A percentile compares a stretch with the other conserved stretches of the same genome.
These are phyloP conservation scores for Tetrapedia diversipes DNA, from an alignment of 2,888 invertebrate species.

Conservation along the genomic window DNA sequence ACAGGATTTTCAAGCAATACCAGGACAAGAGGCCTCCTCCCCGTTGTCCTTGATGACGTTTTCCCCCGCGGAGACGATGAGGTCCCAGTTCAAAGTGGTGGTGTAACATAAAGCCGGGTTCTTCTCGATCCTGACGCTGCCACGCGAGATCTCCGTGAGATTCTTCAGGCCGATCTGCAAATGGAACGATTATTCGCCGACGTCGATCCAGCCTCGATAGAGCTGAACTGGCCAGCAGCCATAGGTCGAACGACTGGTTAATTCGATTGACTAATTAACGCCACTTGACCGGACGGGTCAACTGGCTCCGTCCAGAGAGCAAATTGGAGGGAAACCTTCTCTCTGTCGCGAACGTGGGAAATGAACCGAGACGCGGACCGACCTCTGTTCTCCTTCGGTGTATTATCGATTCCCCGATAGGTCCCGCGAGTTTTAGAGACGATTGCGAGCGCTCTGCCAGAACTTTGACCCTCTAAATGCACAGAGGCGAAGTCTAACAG, in stretches of 20 bases:
- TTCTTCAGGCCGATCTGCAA: slow-evolving; percentile 89
- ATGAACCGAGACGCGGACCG: slow-evolving; percentile 16
- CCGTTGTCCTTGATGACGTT: slow-evolving; percentile 76
- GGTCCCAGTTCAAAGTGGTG: slow-evolving; percentile 88
- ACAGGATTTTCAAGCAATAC: too few relatives aligned
- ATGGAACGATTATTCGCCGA: slow-evolving; percentile 32
- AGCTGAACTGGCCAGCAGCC: slow-evolving; percentile 37
- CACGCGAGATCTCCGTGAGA: slow-evolving; percentile 90
- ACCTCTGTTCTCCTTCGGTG: not conserved
- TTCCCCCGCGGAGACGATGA: slow-evolving; percentile 84
- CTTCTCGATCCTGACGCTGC: slow-evolving; percentile 91
- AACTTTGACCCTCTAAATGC: too few relatives aligned
- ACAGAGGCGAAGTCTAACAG: too few relatives aligned
- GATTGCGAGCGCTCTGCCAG: too few relatives aligned
- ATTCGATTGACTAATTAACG: slow-evolving; percentile 76
- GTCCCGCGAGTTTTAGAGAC: too few relatives aligned
- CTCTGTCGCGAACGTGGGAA: slow-evolving; percentile 71
- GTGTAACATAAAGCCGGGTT: slow-evolving; percentile 91
- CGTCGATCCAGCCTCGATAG: slow-evolving; percentile 41
- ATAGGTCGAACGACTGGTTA: slow-evolving; percentile 68
- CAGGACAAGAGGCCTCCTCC: slow-evolving; percentile 70
- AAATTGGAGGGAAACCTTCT: slow-evolving; percentile 55
- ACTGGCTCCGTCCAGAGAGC: slow-evolving; percentile 56
- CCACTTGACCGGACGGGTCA: slow-evolving; percentile 74
- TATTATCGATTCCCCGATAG: not conserved